Evolutionary conservation across 1,140 invertebrate species (phyloP), one percentile per base, ranked within the genome.

Genomic region (Papilio helenus): DNA sequence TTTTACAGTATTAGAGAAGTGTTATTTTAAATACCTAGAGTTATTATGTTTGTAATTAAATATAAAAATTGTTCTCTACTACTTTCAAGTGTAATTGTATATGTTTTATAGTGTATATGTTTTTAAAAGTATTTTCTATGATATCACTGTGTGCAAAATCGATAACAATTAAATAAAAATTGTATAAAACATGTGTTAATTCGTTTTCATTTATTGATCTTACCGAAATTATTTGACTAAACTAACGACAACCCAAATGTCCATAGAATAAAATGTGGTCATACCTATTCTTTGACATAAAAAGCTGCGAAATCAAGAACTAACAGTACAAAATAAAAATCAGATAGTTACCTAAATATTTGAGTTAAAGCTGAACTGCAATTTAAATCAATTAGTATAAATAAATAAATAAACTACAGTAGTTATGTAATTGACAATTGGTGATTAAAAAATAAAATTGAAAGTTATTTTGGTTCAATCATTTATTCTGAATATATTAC

Each of bases 401-500:
- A n/a, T n/a, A n/a, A n/a, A n/a, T n/a, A n/a, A n/a, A n/a, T n/a
- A n/a, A n/a, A n/a, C n/a, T 23, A 23, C 8, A 58, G n/a, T 1
- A 58, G 14, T 55, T 61, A 23, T 61, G n/a, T 20, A 0, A 55
- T 18, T 55, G 1, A 1, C 4, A 55, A 18, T 29, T 14, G 10
- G 9, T 34, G 26, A 68, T n/a, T n/a, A 0, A 71, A 39, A 39
- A 29, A 68, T 65, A 68, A 72, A 73, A 73, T 73, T 7, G 29
- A 26, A 58, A 51, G 3, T 44, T 23, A 20, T 39, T 77, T 77
- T 80, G 76, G 82, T 81, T 85, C 79, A 83, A 81, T 80, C 79
- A 83, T 81, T 85, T 85, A 77, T 65, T 77, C 76, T 61, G 55
- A 77, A 77, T 77, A 77, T 77, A 77, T 65, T 77, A 77, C 76